A percentile compares a stretch with the other conserved stretches of the same genome.
These are phyloP conservation scores for Cervus canadensis DNA, from an alignment of 2,113 vertebrate genomes.

Conservation along the genomic window DNA sequence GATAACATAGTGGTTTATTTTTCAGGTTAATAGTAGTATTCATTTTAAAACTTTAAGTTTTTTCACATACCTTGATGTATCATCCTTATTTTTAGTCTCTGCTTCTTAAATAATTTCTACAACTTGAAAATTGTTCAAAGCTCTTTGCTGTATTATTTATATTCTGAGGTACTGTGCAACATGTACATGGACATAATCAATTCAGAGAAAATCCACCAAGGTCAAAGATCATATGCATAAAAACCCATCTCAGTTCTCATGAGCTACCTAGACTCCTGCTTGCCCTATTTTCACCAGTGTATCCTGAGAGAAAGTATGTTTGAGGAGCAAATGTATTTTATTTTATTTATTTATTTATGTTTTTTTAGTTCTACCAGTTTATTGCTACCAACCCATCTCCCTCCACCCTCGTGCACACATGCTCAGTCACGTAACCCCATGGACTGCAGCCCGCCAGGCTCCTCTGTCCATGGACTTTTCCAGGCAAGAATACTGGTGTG, in stretches of 20 bases:
- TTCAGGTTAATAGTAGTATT: background rate
- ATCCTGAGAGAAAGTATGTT: background rate
- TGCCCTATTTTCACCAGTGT: background rate
- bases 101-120: constrained; percentile 39
- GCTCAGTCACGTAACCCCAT: no score
- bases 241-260: background rate
- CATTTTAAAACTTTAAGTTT: background rate
- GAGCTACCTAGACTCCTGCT: background rate
- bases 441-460: no score
- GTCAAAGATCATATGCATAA: background rate
- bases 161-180: background rate
- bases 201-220: background rate
- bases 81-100: constrained; percentile 25
- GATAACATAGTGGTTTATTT: background rate
- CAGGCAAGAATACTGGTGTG: no score
- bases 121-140: constrained; percentile 15
- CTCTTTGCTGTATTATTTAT: constrained; percentile 41
- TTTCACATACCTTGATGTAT: background rate
- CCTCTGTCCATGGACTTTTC: no score
- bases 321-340: background rate
- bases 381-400: no score
- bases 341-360: no score
- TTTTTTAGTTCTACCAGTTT: no score
- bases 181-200: background rate
- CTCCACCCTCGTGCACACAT: no score